These are phyloP conservation scores for Rhinopomastus cyanomelas DNA, from an alignment of 2,113 vertebrate genomes.

Conservation along the genomic window DNA sequence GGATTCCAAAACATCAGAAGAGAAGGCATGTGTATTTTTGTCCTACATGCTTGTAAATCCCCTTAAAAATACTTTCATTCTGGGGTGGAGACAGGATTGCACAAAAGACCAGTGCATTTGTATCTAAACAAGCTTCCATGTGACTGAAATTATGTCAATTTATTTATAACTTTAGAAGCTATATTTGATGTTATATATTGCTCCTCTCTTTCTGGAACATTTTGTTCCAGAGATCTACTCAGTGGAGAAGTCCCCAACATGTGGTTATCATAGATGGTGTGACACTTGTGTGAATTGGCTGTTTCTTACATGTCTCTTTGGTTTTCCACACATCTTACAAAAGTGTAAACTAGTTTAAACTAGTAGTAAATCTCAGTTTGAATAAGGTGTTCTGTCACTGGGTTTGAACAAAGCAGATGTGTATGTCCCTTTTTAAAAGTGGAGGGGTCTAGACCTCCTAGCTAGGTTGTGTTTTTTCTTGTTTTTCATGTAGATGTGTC, in stretches of 20 bases:
- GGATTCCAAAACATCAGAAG: not conserved
- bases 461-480: not conserved
- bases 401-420: not conserved
- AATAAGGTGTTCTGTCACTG: not conserved
- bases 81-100: not conserved
- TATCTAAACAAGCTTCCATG: not conserved
- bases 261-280: not conserved
- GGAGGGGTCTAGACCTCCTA: not conserved
- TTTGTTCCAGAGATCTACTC: conserved; percentile 13
- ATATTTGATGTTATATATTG: not conserved
- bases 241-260: not conserved
- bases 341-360: not conserved
- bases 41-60: not conserved
- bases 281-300: not conserved
- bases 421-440: not conserved
- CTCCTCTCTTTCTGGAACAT: conserved; percentile 13
- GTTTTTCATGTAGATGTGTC: not conserved
- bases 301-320: not conserved
- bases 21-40: not conserved
- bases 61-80: not conserved
- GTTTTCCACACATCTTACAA: not conserved
- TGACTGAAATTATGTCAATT: not conserved
- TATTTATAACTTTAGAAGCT: conserved; percentile 43
- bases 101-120: not conserved
- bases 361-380: not conserved